Conservation (phyloP, 2,113 vertebrate genomes). For the Glaucidium brasilianum region DNA sequence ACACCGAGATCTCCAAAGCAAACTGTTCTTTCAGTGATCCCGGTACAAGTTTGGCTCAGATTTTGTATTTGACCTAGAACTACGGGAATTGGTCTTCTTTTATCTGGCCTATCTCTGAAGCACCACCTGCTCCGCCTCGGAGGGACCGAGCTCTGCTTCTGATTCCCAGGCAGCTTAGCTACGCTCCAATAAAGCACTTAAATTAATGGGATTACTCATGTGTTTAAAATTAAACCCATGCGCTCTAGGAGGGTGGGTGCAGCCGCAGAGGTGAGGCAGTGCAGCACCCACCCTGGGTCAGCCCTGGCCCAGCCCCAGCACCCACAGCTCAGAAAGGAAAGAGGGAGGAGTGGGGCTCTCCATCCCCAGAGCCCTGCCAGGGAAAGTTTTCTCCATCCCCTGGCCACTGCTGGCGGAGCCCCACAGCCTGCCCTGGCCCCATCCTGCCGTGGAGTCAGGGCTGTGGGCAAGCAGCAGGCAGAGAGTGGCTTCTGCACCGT, state of each 20-base stretch:
- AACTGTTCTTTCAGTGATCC: neutral
- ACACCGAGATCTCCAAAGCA: neutral
- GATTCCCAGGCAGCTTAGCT: neutral
- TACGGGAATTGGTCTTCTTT: neutral
- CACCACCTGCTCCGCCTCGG: neutral
- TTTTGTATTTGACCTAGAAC: neutral
- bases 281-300: neutral
- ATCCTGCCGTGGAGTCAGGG: fast-evolving
- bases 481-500: neutral
- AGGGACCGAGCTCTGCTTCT: neutral
- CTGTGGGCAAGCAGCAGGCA: neutral
- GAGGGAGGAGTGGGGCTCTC: neutral
- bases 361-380: neutral
- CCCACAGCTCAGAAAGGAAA: neutral
- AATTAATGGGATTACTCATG: constrained; percentile 16
- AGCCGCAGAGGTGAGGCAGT: neutral
- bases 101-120: neutral
- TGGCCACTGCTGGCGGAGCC: neutral
- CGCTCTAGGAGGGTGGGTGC: neutral
- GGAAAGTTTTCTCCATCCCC: neutral
- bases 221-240: neutral
- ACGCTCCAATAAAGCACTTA: constrained; percentile 23
- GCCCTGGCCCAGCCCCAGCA: neutral
- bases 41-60: neutral
- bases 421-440: neutral